These are phyloP conservation scores for Lacerta agilis DNA, from an alignment of 2,797 vertebrate species.

Conservation along the genomic window DNA sequence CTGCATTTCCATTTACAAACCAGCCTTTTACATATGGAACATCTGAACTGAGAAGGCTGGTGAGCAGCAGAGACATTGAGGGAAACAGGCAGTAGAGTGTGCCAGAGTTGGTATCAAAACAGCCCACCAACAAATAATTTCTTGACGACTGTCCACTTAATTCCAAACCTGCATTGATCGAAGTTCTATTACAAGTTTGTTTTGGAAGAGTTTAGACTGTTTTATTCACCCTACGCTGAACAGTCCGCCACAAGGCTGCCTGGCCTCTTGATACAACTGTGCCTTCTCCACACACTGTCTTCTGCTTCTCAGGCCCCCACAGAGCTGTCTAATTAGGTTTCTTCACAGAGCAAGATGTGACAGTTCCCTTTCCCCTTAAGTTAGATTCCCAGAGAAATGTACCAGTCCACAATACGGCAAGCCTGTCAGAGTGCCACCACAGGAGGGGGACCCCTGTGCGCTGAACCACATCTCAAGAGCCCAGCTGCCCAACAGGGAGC, in stretches of 20 bases:
- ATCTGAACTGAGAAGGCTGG: background rate
- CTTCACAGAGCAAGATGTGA: background rate
- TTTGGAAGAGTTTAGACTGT: background rate
- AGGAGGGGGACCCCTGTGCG: background rate
- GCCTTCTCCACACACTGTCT: background rate
- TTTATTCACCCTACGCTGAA: background rate
- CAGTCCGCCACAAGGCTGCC: no score
- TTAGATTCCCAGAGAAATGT: background rate
- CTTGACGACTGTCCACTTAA: background rate
- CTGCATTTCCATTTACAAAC: background rate
- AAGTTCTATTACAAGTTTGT: background rate
- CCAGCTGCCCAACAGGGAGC: background rate
- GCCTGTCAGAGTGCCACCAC: background rate
- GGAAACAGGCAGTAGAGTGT: background rate
- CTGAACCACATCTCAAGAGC: slow-evolving; percentile 10
- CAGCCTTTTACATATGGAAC: background rate
- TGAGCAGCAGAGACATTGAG: background rate
- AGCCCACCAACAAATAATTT: background rate
- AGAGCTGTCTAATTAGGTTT: slow-evolving; percentile 5
- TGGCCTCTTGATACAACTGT: no score
- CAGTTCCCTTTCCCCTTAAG: background rate
- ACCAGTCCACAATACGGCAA: background rate
- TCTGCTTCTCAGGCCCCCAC: background rate
- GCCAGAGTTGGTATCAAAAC: background rate
- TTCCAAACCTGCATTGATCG: background rate